These are phyloP conservation scores for Epiperipatus broadwayi DNA, from an alignment of 2,888 invertebrate genomes.

Conservation along the genomic window DNA sequence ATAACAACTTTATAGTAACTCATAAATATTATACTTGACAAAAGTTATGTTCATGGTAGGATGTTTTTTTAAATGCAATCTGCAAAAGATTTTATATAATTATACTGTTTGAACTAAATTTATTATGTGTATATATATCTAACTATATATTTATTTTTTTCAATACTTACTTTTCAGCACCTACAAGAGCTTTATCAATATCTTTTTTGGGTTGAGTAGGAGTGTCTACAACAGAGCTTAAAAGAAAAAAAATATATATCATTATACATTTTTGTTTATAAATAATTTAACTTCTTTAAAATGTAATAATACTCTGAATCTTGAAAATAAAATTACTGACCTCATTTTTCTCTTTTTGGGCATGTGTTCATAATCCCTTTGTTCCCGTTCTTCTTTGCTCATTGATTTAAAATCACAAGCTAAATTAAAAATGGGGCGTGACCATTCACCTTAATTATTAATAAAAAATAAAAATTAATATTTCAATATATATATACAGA, in stretches of 20 bases:
- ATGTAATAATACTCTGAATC: background rate
- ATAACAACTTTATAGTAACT: too few relatives aligned
- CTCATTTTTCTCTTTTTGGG: constrained; percentile 35
- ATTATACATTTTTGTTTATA: background rate
- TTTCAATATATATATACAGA: constrained; percentile 9
- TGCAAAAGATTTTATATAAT: too few relatives aligned
- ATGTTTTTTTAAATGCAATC: too few relatives aligned
- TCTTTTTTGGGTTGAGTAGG: constrained; percentile 38
- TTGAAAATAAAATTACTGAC: constrained; percentile 19
- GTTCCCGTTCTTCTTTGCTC: constrained; percentile 77
- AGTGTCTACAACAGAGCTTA: too few relatives aligned
- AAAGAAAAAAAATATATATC: too few relatives aligned
- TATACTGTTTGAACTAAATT: too few relatives aligned
- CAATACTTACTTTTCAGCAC: constrained; percentile 29
- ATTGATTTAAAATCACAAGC: constrained; percentile 73
- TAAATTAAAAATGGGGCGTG: constrained; percentile 88
- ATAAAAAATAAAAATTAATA: constrained; percentile 14
- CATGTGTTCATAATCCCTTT: constrained; percentile 73
- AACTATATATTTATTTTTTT: too few relatives aligned
- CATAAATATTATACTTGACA: too few relatives aligned
- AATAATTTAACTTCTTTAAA: too few relatives aligned
- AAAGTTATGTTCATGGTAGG: too few relatives aligned
- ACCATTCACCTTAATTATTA: constrained; percentile 87
- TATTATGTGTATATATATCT: too few relatives aligned
- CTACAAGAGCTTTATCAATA: constrained; percentile 41